Conservation (phyloP, 2,888 invertebrate genomes). For the Polyommatus icarus region DNA sequence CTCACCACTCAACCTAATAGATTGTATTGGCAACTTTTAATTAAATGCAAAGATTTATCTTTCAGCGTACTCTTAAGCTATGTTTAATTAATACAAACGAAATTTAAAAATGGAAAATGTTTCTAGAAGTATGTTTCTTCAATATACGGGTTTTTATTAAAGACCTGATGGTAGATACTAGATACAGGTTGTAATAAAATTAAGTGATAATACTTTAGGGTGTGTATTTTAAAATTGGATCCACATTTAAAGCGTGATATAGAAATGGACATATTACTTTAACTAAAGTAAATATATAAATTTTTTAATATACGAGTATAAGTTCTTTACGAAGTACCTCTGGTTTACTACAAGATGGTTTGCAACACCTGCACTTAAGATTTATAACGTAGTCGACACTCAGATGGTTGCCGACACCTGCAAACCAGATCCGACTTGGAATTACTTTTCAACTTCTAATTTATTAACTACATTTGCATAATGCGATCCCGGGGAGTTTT, state of each 20-base stretch:
- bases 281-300: too few relatives aligned
- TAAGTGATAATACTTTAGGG: too few relatives aligned
- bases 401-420: conserved; percentile 45
- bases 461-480: conserved; percentile 60
- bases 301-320: too few relatives aligned
- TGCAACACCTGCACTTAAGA: neutral
- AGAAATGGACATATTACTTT: too few relatives aligned
- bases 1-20: neutral
- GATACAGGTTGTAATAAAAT: too few relatives aligned
- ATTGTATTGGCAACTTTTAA: neutral
- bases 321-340: too few relatives aligned
- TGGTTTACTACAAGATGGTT: neutral
- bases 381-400: neutral
- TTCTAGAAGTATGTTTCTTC: neutral
- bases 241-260: too few relatives aligned
- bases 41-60: neutral
- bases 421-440: conserved; percentile 48
- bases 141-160: too few relatives aligned
- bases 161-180: too few relatives aligned
- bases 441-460: conserved; percentile 58
- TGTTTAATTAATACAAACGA: neutral
- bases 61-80: neutral
- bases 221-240: too few relatives aligned
- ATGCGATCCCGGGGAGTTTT: conserved; percentile 40
- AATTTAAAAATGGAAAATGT: neutral